Percentiles rank a stretch among this genome's conserved stretches.
These are phyloP conservation scores for Lamprotornis superbus DNA, from an alignment of 2,113 vertebrate species.

Conservation along the genomic window DNA sequence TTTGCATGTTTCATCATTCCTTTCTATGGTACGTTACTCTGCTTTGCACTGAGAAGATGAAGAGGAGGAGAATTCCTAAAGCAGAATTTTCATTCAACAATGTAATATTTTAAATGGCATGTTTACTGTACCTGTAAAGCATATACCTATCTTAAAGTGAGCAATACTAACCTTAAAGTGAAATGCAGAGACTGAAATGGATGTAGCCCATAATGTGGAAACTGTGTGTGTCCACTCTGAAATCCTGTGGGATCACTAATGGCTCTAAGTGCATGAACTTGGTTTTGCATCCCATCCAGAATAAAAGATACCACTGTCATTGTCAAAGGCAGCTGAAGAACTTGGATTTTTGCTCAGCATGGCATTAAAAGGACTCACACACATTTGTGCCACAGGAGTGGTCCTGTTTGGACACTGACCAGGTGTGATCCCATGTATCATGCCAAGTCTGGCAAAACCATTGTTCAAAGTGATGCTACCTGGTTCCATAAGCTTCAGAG, in stretches of 20 bases:
- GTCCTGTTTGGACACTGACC: neutral
- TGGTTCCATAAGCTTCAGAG: neutral
- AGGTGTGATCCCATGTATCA: rapidly evolving
- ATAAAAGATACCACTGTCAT: neutral
- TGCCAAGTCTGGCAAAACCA: neutral
- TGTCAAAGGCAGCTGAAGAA: neutral
- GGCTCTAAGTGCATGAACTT: neutral
- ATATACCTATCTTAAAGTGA: neutral
- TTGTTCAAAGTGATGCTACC: neutral
- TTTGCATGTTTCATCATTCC: neutral
- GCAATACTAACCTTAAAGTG: neutral
- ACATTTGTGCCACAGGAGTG: rapidly evolving
- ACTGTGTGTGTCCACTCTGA: neutral
- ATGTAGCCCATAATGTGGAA: neutral
- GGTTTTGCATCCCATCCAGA: neutral
- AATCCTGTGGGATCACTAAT: neutral
- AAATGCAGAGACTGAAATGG: neutral
- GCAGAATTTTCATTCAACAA: neutral
- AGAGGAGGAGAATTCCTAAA: neutral
- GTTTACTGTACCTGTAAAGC: neutral
- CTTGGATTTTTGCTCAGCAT: neutral
- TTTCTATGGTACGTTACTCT: neutral
- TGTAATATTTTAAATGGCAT: neutral
- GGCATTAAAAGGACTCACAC: neutral
- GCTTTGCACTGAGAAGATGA: neutral